Evolutionary conservation across 2,113 vertebrate genomes (phyloP).

Genomic region (Benitochromis conjunctus): DNA sequence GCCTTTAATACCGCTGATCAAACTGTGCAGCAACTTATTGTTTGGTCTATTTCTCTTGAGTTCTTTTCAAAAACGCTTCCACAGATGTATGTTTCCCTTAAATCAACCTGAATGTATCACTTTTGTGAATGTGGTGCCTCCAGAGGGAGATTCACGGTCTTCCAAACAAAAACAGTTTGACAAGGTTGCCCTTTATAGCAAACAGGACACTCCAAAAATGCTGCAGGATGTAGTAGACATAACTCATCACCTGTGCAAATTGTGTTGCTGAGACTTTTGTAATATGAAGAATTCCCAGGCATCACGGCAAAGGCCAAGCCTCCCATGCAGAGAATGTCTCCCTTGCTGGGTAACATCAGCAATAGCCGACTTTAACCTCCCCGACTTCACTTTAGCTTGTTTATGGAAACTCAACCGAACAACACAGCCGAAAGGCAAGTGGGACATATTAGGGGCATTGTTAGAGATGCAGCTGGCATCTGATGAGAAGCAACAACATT

Average conservation of each 20-base stretch:
- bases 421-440: conserved; percentile 20
- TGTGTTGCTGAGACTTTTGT: not conserved
- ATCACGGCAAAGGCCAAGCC: not conserved
- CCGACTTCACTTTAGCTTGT: conserved; percentile 33
- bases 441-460: conserved; percentile 39
- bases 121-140: not conserved
- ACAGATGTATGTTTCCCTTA: not conserved
- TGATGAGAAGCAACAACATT: conserved; percentile 49
- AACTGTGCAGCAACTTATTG: not conserved
- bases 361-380: conserved; percentile 16
- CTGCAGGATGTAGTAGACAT: not conserved
- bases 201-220: not conserved
- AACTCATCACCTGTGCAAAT: not conserved
- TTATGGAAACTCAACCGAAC: conserved; percentile 44
- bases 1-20: not conserved
- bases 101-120: not conserved
- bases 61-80: not conserved
- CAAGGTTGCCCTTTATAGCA: not conserved
- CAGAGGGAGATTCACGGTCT: not conserved
- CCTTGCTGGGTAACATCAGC: not conserved
- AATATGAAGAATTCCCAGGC: not conserved
- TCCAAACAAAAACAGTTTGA: not conserved
- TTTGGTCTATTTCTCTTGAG: not conserved
- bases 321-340: not conserved
- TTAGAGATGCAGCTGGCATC: conserved; percentile 37